Base-by-base conservation (phyloP, 2,888 invertebrate species). In the Andrena marginata region DNA sequence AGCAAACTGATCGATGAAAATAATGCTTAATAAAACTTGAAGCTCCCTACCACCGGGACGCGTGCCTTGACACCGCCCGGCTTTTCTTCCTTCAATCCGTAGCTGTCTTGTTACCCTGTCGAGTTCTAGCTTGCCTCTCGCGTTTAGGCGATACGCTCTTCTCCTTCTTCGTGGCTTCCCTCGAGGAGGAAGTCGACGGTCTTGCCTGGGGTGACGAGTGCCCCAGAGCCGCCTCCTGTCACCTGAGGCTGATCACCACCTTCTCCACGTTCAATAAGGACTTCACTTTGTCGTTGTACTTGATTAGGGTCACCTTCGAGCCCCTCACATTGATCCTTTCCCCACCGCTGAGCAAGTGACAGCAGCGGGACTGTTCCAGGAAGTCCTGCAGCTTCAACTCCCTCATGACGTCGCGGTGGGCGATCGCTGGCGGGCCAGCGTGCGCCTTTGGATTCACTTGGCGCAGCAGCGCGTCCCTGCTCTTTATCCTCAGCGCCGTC, bases 191-290 rank as follows among this genome's bases (percentile, higher is more conserved):
- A 10, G 92, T 92, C 20, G 93, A 92, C 71, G 92, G 91, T 78
- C 85, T 91, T 42, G 71, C 77, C 89, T 89, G 91, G 82, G 87
- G 90, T 80, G 84, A 82, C 20, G 73, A 63, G 42, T 81, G 87
- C 90, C 62, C 90, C 91, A 91, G 91, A 31, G 77, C 59, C 70
- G 86, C 90, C 90, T 93, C 91, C 84, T 94, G 95, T 95, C 95
- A 95, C 94, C 95, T 95, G 72, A 94, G 92, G 81, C 93, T 93
- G 94, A 97, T 96, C 86, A 96, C 94, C 86, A 97, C 96, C 84
- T 96, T 96, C 94, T 98, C 97, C 79, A 98, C 97, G 93, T 97
- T 97, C 90, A 98, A 95, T 92, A 98, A 95, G 94, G 97, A 97
- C 90, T 96, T 96, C 87, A 98, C 97, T 93, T 96, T 97, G 91